Evolutionary conservation across 2,888 invertebrate species (phyloP).

Genomic region (Desoria tigrina): DNA sequence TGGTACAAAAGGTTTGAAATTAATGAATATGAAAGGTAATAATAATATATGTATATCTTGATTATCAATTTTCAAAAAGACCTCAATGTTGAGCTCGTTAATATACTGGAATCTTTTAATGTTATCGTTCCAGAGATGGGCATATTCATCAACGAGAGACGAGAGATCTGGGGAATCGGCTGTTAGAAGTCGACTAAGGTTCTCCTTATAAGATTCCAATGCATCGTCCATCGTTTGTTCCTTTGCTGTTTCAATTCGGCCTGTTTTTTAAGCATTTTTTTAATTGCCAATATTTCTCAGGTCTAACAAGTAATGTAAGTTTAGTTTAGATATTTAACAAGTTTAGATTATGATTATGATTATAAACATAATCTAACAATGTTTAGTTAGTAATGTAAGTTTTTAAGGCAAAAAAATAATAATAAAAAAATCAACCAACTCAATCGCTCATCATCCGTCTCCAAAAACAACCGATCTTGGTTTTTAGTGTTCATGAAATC

Average conservation of each 20-base stretch:
- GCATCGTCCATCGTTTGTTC: conserved; percentile 47
- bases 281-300: no score
- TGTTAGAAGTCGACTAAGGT: conserved; percentile 45
- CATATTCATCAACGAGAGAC: conserved; percentile 46
- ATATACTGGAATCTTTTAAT: conserved; percentile 50
- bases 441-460: conserved; percentile 49
- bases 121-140: conserved; percentile 47
- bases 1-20: no score
- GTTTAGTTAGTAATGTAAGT: no score
- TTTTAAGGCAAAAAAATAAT: no score
- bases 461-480: conserved; percentile 48
- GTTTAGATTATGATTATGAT: no score
- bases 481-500: conserved; percentile 52
- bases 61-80: conserved; percentile 9
- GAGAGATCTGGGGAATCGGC: conserved; percentile 33
- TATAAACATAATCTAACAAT: no score
- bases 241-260: conserved; percentile 50
- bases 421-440: no score
- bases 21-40: no score
- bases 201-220: conserved; percentile 45
- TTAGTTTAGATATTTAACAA: no score
- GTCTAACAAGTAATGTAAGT: no score
- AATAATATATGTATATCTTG: not conserved
- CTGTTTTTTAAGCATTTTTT: conserved; percentile 25
- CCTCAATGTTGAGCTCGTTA: conserved; percentile 51